Evolutionary conservation across 1,140 invertebrate genomes (phyloP).

Genomic region (Listronotus oregonensis): DNA sequence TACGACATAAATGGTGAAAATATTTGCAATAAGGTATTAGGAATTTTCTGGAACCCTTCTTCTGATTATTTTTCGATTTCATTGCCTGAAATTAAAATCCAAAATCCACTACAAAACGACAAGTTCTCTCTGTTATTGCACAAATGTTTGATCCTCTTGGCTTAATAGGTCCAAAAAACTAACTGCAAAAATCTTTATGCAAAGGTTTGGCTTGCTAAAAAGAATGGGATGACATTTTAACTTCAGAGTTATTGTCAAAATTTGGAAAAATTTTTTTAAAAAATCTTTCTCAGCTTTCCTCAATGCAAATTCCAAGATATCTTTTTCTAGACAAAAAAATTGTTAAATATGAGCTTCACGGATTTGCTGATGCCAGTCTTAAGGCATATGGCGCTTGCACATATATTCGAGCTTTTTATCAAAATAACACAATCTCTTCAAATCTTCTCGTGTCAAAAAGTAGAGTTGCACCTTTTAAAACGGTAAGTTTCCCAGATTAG

Average conservation of each 20-base stretch:
- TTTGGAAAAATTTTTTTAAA: slow-evolving; percentile 11
- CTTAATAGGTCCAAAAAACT: no score
- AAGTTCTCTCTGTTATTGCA: no score
- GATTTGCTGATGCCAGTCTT: slow-evolving; percentile 46
- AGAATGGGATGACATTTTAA: slow-evolving; percentile 42
- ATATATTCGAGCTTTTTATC: slow-evolving; percentile 36
- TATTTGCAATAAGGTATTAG: no score
- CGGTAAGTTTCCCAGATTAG: neutral
- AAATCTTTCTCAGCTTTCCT: slow-evolving; percentile 7
- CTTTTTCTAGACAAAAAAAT: slow-evolving; percentile 55
- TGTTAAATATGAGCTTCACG: slow-evolving; percentile 52
- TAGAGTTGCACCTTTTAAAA: no score
- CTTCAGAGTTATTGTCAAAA: slow-evolving; percentile 21
- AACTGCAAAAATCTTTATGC: slow-evolving; percentile 34
- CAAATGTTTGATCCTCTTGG: no score
- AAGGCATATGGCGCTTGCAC: slow-evolving; percentile 46
- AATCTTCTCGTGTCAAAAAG: no score
- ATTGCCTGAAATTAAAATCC: no score
- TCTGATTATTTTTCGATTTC: no score
- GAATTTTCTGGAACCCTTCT: no score
- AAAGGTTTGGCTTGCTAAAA: neutral
- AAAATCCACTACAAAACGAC: no score
- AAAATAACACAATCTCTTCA: neutral
- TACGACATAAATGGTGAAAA: no score
- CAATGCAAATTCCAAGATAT: slow-evolving; percentile 29